A percentile compares a stretch with the other conserved stretches of the same genome.
phyloP scores from a whole-genome alignment of 2,113 vertebrate genomes.

The Leiothrix lutea region DNA sequence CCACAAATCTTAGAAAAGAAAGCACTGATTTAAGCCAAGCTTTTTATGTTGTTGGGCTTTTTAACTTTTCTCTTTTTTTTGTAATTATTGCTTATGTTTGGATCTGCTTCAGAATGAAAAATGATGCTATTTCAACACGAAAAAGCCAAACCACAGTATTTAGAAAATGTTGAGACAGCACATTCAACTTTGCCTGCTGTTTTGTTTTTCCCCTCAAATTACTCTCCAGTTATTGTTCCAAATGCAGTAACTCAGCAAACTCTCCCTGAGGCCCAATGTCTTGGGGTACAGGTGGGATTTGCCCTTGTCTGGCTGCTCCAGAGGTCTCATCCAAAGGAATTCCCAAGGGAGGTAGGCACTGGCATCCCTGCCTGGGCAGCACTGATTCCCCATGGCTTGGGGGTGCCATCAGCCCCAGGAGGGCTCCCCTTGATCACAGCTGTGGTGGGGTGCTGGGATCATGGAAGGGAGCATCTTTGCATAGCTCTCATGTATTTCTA shows the following conservation, averaged over 20 bases:
- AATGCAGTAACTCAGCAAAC: background rate
- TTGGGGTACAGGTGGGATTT: background rate
- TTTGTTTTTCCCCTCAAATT: background rate
- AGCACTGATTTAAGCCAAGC: background rate
- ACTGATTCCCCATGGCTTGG: accelerated
- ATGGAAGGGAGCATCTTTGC: background rate
- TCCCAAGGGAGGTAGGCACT: background rate
- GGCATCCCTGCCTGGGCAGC: background rate
- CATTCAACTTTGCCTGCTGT: background rate
- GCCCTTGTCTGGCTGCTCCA: background rate
- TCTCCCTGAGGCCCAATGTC: background rate
- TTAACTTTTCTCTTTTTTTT: background rate
- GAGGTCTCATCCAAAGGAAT: background rate
- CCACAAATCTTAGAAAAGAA: background rate
- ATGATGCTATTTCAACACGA: background rate
- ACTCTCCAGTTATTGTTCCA: background rate
- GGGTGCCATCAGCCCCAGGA: accelerated
- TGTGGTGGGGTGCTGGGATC: accelerated
- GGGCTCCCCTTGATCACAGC: background rate
- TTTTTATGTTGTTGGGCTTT: background rate
- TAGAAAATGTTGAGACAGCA: background rate
- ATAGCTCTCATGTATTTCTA: background rate
- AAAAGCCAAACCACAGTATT: background rate
- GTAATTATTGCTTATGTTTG: background rate
- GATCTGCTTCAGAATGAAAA: background rate